phyloP scores from a whole-genome alignment of 2,888 invertebrate genomes.

The Limnephilus auricula region DNA sequence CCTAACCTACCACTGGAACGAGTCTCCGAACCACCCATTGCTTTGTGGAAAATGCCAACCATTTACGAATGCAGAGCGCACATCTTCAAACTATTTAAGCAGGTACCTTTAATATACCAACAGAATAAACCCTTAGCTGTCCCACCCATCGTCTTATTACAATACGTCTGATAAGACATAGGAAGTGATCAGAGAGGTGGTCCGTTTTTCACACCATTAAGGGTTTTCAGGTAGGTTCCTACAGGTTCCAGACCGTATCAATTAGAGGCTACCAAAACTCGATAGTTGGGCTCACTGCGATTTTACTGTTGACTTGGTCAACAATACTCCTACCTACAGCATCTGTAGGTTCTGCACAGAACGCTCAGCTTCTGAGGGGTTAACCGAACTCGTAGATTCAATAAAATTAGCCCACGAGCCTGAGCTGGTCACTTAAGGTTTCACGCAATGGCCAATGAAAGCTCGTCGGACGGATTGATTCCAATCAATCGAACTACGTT shows the following conservation, averaged over 20 bases:
- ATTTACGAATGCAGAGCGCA: not conserved
- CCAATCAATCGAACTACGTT: no score
- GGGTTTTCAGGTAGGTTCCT: not conserved
- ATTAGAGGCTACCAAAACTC: not conserved
- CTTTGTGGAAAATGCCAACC: no score
- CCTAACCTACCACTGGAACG: not conserved
- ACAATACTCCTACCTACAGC: not conserved
- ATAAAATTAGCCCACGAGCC: no score
- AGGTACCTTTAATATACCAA: not conserved
- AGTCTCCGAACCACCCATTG: not conserved
- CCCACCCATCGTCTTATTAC: not conserved
- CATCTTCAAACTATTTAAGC: not conserved
- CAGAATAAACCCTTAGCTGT: not conserved
- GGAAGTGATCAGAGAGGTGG: not conserved
- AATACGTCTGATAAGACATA: not conserved
- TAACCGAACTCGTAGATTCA: no score
- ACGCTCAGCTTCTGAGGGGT: no score
- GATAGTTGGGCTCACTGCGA: not conserved
- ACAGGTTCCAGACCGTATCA: not conserved
- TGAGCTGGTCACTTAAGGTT: no score
- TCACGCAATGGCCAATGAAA: no score
- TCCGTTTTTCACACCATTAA: not conserved
- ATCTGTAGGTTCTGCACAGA: not conserved
- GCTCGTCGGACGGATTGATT: no score
- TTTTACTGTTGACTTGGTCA: not conserved